A percentile compares a stretch with the other conserved stretches of the same genome.
Evolutionary conservation across 2,113 vertebrate genomes (phyloP).

Genomic region (Psettodes erumei): DNA sequence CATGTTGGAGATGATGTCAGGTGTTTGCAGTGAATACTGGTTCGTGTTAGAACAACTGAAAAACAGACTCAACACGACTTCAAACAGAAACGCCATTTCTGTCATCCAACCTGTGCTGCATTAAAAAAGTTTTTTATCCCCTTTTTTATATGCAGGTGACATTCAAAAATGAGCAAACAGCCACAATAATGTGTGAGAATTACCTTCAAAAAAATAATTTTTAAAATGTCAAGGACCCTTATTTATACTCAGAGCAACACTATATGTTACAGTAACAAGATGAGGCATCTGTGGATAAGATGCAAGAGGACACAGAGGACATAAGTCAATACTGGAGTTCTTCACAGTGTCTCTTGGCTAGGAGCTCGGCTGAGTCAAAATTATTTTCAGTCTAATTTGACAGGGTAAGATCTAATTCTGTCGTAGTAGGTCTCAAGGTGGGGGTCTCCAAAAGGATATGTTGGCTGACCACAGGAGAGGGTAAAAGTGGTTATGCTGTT

Average conservation of each 20-base stretch:
- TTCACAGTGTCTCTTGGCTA: not conserved
- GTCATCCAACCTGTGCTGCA: no score
- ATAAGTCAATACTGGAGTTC: not conserved
- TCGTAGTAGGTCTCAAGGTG: no score
- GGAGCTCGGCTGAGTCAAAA: not conserved
- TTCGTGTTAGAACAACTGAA: not conserved
- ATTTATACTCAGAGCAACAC: not conserved
- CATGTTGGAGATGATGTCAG: not conserved
- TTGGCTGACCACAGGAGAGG: no score
- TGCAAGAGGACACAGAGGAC: not conserved
- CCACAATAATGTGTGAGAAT: not conserved
- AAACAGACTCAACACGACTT: no score
- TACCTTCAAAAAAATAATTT: not conserved
- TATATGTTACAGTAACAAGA: not conserved
- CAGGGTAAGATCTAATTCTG: not conserved
- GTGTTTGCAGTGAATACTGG: not conserved
- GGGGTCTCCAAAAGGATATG: no score
- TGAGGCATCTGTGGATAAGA: not conserved
- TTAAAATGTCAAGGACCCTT: not conserved
- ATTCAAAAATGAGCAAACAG: conserved; percentile 1
- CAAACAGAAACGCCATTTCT: no score
- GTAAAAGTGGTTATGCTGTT: no score
- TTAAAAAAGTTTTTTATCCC: no score
- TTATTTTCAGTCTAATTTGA: not conserved
- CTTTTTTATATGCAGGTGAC: no score